Evolutionary conservation across 2,888 invertebrate genomes (phyloP).

Genomic region (Stenoptilia bipunctidactyla): DNA sequence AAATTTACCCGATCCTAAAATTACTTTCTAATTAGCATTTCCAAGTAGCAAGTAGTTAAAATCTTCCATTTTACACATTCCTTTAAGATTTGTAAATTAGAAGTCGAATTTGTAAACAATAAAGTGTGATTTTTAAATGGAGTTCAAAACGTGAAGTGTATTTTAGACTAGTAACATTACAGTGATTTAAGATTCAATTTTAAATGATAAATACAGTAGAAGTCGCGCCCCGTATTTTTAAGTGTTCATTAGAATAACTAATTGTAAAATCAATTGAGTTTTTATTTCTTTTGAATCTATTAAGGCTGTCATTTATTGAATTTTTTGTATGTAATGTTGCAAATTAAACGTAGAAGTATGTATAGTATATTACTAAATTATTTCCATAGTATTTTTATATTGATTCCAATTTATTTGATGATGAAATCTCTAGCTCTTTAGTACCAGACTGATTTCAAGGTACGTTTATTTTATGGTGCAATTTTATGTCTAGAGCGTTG

Average conservation of each 20-base stretch:
- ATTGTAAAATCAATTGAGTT: slow-evolving; percentile 50
- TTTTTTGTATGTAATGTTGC: slow-evolving; percentile 51
- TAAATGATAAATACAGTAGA: slow-evolving; percentile 43
- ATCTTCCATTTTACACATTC: slow-evolving; percentile 61
- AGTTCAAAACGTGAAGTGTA: slow-evolving; percentile 52
- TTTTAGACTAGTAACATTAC: slow-evolving; percentile 42
- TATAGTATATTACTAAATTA: slow-evolving; percentile 61
- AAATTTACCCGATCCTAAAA: slow-evolving; percentile 8
- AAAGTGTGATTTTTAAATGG: slow-evolving; percentile 54
- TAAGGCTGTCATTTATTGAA: slow-evolving; percentile 58
- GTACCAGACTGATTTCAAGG: slow-evolving; percentile 71
- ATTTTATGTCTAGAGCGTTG: slow-evolving; percentile 70
- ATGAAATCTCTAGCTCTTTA: slow-evolving; percentile 58
- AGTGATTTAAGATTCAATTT: slow-evolving; percentile 55
- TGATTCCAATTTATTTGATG: slow-evolving; percentile 56
- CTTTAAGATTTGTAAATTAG: slow-evolving; percentile 41
- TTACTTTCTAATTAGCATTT: not conserved
- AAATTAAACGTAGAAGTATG: slow-evolving; percentile 40
- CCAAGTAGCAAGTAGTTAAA: slow-evolving; percentile 3
- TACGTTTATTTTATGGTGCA: slow-evolving; percentile 71
- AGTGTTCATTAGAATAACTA: slow-evolving; percentile 64
- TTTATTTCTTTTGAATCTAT: slow-evolving; percentile 36
- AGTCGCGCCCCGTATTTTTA: slow-evolving; percentile 53
- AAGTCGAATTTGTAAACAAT: slow-evolving; percentile 28
- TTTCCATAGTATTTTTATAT: slow-evolving; percentile 69